Conservation (phyloP, 1,140 invertebrate species). For the Laodelphax striatellus region DNA sequence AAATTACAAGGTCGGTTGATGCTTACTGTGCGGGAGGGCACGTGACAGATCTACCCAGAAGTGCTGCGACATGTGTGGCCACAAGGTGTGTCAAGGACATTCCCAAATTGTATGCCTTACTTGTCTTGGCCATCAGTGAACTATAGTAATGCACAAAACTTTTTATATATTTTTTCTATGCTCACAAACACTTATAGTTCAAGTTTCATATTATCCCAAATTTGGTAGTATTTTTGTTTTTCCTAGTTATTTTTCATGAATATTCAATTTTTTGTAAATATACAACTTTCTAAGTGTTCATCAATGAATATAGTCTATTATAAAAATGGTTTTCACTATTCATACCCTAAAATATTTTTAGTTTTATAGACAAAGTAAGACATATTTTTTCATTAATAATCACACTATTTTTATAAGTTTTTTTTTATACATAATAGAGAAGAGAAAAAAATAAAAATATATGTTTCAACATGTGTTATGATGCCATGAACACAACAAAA, state of each 20-base stretch:
- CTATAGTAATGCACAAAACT: too few species aligned
- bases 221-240: too few species aligned
- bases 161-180: too few species aligned
- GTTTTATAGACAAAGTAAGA: background rate
- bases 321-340: background rate
- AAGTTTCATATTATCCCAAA: too few species aligned
- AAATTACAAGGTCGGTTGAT: background rate
- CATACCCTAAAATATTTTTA: background rate
- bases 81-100: background rate
- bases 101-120: background rate
- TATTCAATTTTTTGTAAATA: background rate
- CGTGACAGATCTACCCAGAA: background rate
- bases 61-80: background rate
- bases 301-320: background rate
- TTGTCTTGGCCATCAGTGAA: background rate
- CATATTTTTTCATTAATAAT: background rate
- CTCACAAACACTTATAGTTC: too few species aligned
- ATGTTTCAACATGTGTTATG: background rate
- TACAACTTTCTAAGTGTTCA: background rate
- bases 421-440: background rate
- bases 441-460: background rate
- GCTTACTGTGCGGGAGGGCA: background rate
- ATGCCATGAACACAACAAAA: background rate
- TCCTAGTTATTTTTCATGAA: background rate
- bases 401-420: background rate